phyloP scores from a whole-genome alignment of 2,113 vertebrate species.

The Anguilla japonica region DNA sequence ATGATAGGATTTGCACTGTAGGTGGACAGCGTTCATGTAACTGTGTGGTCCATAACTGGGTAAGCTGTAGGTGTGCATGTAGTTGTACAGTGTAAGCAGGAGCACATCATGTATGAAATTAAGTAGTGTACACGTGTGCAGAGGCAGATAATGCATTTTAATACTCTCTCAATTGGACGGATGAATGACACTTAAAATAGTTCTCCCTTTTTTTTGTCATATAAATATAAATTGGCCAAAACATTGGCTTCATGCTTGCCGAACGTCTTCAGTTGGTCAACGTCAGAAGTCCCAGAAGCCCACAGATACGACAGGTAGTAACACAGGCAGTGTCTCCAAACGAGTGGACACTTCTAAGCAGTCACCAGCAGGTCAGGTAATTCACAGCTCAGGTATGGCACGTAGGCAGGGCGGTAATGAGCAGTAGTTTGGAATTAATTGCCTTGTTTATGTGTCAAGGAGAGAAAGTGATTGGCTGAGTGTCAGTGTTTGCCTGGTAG shows the following conservation, averaged over 20 bases:
- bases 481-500: neutral
- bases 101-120: neutral
- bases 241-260: neutral
- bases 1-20: neutral
- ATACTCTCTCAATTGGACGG: neutral
- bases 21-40: neutral
- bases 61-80: neutral
- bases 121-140: neutral
- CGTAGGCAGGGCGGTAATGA: neutral
- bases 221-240: neutral
- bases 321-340: neutral
- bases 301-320: neutral
- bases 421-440: neutral
- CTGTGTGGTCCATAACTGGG: neutral
- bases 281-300: neutral
- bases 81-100: neutral
- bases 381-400: constrained; percentile 4
- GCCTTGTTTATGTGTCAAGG: neutral
- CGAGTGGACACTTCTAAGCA: neutral
- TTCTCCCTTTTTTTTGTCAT: neutral
- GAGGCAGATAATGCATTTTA: neutral
- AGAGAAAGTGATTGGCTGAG: neutral
- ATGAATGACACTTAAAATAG: neutral
- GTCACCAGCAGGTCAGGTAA: neutral
- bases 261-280: neutral